A percentile compares a stretch with the other conserved stretches of the same genome.
Conservation (phyloP, 2,888 invertebrate species). For the Ochropleura leucogaster region DNA sequence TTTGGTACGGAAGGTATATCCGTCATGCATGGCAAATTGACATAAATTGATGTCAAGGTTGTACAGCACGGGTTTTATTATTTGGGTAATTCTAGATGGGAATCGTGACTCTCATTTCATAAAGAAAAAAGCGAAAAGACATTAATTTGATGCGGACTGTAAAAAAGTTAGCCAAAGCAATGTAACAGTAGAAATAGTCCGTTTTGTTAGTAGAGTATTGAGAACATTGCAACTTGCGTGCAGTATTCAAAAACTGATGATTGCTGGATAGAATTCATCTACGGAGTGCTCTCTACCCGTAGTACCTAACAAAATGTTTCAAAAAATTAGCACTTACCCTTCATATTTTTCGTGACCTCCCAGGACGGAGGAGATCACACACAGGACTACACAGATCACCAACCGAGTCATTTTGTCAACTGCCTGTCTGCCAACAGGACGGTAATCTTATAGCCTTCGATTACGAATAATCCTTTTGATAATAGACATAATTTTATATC, state of each 20-base stretch:
- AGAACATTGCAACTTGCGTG: neutral
- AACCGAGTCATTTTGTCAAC: slow-evolving; percentile 74
- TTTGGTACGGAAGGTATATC: neutral
- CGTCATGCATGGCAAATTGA: neutral
- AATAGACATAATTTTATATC: slow-evolving; percentile 45
- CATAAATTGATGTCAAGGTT: slow-evolving; percentile 19
- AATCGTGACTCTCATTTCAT: slow-evolving; percentile 20
- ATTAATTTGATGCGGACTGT: slow-evolving; percentile 1
- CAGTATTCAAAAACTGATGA: neutral
- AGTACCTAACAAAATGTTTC: neutral
- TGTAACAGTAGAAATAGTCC: neutral
- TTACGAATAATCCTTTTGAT: slow-evolving; percentile 68
- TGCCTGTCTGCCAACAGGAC: slow-evolving; percentile 19
- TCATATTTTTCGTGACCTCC: slow-evolving; percentile 86
- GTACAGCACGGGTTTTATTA: slow-evolving; percentile 3
- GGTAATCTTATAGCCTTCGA: slow-evolving; percentile 58
- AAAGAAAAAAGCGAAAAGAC: slow-evolving; percentile 6
- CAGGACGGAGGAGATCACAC: slow-evolving; percentile 71
- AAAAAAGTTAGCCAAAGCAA: neutral
- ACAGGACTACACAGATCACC: slow-evolving; percentile 73
- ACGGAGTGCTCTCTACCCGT: neutral
- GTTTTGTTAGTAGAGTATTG: neutral
- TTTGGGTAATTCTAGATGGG: slow-evolving; percentile 4
- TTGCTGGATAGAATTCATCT: neutral
- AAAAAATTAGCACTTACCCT: slow-evolving; percentile 74